Conservation (phyloP, 2,113 vertebrate genomes). For the Sula dactylatra region DNA sequence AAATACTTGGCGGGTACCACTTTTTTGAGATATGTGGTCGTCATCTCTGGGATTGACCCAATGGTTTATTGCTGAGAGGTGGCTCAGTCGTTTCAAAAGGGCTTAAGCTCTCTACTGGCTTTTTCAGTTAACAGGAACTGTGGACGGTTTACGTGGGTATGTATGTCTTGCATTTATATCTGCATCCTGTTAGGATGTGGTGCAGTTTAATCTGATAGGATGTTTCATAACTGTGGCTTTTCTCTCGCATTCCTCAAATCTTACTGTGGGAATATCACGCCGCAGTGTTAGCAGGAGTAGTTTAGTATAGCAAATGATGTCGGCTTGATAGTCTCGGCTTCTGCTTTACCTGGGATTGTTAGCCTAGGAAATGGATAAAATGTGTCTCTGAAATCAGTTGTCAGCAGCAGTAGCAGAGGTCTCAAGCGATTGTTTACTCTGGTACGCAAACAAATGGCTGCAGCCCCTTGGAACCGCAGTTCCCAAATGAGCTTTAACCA, state of each 20-base stretch:
- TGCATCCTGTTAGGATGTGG: background rate
- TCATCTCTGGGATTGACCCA: background rate
- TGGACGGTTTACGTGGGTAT: accelerated
- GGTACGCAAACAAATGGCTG: background rate
- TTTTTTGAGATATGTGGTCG: background rate
- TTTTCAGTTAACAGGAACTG: background rate
- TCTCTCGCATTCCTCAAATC: background rate
- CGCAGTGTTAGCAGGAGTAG: background rate
- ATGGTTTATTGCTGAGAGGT: background rate
- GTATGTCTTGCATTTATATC: background rate
- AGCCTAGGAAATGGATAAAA: background rate
- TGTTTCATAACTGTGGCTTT: background rate
- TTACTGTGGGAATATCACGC: background rate
- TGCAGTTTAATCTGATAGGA: background rate
- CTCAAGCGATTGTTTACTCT: background rate
- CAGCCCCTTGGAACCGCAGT: background rate
- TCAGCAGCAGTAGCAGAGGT: background rate
- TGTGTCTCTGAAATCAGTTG: background rate
- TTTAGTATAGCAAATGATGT: background rate
- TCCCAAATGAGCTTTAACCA: background rate
- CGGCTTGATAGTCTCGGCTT: accelerated
- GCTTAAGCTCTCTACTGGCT: background rate
- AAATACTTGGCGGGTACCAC: background rate
- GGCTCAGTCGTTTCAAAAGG: background rate
- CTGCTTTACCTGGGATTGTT: background rate